Conservation (phyloP, 1,140 invertebrate species). For the Habropoda laboriosa region DNA sequence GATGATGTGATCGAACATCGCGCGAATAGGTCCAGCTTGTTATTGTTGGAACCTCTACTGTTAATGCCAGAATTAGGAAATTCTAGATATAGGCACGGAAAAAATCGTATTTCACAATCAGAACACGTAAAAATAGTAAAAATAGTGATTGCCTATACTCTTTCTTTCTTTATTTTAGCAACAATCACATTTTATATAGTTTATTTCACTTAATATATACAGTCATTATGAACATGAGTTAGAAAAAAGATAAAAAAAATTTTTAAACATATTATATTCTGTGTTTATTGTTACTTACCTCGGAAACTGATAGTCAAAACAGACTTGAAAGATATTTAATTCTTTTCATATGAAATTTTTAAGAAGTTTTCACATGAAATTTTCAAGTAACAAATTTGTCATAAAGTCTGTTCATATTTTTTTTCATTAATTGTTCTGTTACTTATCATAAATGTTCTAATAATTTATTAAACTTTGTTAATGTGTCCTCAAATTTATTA, state of each 20-base stretch:
- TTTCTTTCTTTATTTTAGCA: conserved; percentile 81
- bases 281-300: not conserved
- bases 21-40: conserved; percentile 73
- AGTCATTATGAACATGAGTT: not conserved
- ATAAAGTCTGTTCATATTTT: not conserved
- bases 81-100: conserved; percentile 55
- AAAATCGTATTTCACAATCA: conserved; percentile 70
- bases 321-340: not conserved
- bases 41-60: conserved; percentile 81
- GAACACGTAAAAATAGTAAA: conserved; percentile 81
- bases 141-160: conserved; percentile 81
- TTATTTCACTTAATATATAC: conserved; percentile 76
- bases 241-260: too few relatives aligned
- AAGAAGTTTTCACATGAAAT: not conserved
- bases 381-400: not conserved
- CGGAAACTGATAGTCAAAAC: not conserved
- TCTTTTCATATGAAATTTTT: not conserved
- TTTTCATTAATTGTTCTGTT: not conserved
- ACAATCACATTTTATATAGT: conserved; percentile 83
- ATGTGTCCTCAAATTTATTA: not conserved
- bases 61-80: conserved; percentile 72
- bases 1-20: conserved; percentile 56
- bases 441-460: not conserved
- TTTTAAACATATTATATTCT: not conserved
- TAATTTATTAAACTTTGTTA: conserved; percentile 10